Evolutionary conservation across 2,113 vertebrate genomes (phyloP), one percentile per base, ranked within the genome.

Genomic region (Hydrolagus affinis): DNA sequence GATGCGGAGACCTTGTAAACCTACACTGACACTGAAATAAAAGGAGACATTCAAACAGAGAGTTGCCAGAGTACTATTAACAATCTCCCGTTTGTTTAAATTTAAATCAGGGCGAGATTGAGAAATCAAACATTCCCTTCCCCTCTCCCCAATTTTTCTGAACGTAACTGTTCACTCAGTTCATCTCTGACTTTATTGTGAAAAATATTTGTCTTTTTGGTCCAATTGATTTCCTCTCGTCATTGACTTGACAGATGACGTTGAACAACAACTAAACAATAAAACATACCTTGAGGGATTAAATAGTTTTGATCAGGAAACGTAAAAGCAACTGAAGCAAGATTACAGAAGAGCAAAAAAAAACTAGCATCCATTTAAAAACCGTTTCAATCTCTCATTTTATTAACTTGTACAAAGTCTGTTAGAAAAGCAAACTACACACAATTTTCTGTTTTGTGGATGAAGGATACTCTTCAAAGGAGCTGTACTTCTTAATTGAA

Each of bases 161-260:
- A 12, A 11, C 62, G 4, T 83, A 83, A 83, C 8, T 80, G 64
- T 25, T 30, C 10, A 8, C 66, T 80, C 23, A 83, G 30, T 56
- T 75, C 10, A 21, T 0, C 0, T 9, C 30, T 83, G 6, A 19
- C 30, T 68, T 68, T 83, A 68, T 83, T 32, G 14, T 25, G 15
- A 64, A 83, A 3, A 83, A 64, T 60, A 83, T 83, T 32, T 19
- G 21, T 66, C 25, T 83, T 66, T 68, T 83, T 66, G 23, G 28
- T 80, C 23, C 62, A 30, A 68, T 68, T 15, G 66, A 83, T 66
- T 64, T 83, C 32, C 8, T 7, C 32, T 75, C 66, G 28, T 32
- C 30, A 0, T 66, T 66, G 28, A 28, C 32, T 64, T 83, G 60
- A 83, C 12, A 28, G 60, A 4, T 32, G 23, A 21, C 19, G 30